A percentile compares a stretch with the other conserved stretches of the same genome.
Evolutionary conservation across 2,113 vertebrate genomes (phyloP).

Genomic region (Phocoena phocoena): DNA sequence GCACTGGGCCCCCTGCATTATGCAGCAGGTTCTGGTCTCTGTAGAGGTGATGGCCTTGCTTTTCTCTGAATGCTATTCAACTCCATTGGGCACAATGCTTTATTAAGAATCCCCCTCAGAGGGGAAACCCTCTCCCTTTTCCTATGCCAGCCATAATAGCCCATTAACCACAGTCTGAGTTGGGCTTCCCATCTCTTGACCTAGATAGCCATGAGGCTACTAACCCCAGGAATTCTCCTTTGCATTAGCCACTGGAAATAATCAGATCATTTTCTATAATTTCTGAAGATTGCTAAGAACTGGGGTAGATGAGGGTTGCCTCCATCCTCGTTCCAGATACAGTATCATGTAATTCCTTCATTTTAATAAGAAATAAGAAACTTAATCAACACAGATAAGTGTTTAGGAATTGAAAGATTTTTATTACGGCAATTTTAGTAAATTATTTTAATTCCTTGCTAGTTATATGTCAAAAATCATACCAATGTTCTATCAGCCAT

Average conservation of each 20-base stretch:
- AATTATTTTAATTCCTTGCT: not conserved
- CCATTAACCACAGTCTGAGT: not conserved
- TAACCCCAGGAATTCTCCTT: not conserved
- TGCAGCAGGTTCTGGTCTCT: not conserved
- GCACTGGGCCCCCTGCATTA: not conserved
- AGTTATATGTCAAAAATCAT: not conserved
- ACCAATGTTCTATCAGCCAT: not conserved
- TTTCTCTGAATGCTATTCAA: not conserved
- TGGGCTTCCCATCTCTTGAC: not conserved
- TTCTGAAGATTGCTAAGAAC: not conserved
- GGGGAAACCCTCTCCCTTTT: not conserved
- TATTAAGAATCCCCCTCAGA: not conserved
- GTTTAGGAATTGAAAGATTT: not conserved
- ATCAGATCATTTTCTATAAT: not conserved
- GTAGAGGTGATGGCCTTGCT: not conserved
- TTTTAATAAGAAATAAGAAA: not conserved
- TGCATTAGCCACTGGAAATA: not conserved
- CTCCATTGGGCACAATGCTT: not conserved
- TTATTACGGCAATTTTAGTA: not conserved
- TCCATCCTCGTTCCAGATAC: not conserved
- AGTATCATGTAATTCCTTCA: not conserved
- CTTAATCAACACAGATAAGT: not conserved
- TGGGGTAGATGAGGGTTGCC: not conserved
- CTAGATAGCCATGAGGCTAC: not conserved
- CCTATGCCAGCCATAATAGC: not conserved